phyloP scores from a whole-genome alignment of 2,797 vertebrate genomes.

The Amniataba percoides region DNA sequence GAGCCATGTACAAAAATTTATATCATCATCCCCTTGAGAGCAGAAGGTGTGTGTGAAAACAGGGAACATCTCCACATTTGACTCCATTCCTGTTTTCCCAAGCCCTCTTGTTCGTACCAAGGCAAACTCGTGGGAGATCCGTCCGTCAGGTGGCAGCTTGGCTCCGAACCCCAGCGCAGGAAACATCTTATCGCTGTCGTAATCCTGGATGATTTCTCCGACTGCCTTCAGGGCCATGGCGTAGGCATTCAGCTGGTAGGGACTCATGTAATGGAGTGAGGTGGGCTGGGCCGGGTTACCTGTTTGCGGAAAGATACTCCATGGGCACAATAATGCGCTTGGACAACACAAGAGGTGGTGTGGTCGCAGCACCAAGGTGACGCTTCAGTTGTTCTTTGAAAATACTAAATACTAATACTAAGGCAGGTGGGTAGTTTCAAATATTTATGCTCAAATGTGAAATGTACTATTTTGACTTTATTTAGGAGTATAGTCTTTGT shows the following conservation, averaged over 20 bases:
- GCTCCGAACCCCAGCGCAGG: conserved; percentile 97
- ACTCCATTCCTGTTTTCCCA: neutral
- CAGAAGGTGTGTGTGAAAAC: neutral
- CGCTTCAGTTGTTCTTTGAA: neutral
- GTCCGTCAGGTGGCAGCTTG: conserved; percentile 96
- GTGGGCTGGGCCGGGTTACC: conserved; percentile 97
- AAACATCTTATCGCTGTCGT: conserved; percentile 99
- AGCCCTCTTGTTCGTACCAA: conserved; percentile 85
- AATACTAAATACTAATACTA: too few species aligned
- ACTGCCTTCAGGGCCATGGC: conserved; percentile 97
- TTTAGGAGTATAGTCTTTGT: neutral
- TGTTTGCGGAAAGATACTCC: conserved; percentile 63
- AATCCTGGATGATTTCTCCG: conserved; percentile 98
- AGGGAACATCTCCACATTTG: neutral
- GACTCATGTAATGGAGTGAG: conserved; percentile 98
- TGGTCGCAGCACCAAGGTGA: neutral
- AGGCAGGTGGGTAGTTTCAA: neutral
- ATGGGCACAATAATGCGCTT: neutral
- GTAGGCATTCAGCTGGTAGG: conserved; percentile 96
- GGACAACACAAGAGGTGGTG: neutral
- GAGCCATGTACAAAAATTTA: too few species aligned
- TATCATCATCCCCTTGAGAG: neutral
- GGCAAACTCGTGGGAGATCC: conserved; percentile 97
- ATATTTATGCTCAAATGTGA: neutral
- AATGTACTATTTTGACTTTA: neutral